These are phyloP conservation scores for Sinocyclocheilus anshuiensis DNA, from an alignment of 2,113 vertebrate genomes.

Conservation along the genomic window DNA sequence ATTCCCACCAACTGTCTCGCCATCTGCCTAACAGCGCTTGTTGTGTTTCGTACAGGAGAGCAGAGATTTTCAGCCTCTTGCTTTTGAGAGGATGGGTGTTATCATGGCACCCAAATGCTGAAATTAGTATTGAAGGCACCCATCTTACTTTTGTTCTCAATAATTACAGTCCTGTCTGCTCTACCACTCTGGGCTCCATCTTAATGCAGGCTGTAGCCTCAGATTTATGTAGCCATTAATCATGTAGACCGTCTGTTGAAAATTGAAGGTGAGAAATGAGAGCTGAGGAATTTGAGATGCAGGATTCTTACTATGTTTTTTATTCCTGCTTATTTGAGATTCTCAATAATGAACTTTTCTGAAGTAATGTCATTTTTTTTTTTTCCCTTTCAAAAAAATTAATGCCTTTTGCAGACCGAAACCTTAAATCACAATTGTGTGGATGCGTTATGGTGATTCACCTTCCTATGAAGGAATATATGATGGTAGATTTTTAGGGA, in stretches of 20 bases:
- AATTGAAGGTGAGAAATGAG: constrained; percentile 34
- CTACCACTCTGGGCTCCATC: constrained; percentile 46
- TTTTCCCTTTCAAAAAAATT: background rate
- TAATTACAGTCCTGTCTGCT: constrained; percentile 60
- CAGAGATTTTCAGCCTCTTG: constrained; percentile 35
- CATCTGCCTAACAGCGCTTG: constrained; percentile 65
- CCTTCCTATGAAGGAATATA: background rate
- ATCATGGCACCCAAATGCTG: constrained; percentile 56
- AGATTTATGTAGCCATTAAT: constrained; percentile 53
- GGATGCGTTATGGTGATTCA: background rate
- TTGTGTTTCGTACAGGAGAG: constrained; percentile 16
- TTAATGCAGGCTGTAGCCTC: constrained; percentile 44
- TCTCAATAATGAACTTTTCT: background rate
- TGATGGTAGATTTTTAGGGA: background rate
- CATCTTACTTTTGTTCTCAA: constrained; percentile 60
- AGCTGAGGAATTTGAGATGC: background rate
- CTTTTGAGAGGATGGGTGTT: constrained; percentile 59
- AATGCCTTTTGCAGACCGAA: no score
- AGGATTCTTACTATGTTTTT: constrained; percentile 7
- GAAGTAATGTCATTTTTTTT: background rate
- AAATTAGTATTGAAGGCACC: constrained; percentile 58
- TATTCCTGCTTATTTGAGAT: background rate
- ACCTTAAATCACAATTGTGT: background rate
- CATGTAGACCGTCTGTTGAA: constrained; percentile 39
- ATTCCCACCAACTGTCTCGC: constrained; percentile 74